Percentiles rank a stretch among this genome's conserved stretches.
phyloP scores from a whole-genome alignment of 2,113 vertebrate species.

The Girardinichthys multiradiatus region DNA sequence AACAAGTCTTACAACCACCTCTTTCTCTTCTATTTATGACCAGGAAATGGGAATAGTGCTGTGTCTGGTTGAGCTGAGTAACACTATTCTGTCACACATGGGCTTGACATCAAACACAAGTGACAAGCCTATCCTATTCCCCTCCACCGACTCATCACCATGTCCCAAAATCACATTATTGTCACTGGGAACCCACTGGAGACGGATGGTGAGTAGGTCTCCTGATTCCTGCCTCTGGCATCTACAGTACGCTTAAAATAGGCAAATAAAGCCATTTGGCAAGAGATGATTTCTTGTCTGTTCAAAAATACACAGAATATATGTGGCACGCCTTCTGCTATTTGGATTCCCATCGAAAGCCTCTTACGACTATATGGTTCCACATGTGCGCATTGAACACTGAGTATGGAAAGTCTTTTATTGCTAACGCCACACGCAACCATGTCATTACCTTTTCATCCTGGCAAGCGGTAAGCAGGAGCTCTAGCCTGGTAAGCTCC shows the following conservation, averaged over 20 bases:
- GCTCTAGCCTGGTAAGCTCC: conserved; percentile 62
- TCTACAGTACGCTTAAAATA: conserved; percentile 68
- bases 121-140: conserved; percentile 78
- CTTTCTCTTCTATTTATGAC: conserved; percentile 75
- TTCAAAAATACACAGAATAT: conserved; percentile 64
- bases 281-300: conserved; percentile 66
- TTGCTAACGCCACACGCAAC: conserved; percentile 30
- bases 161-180: conserved; percentile 81
- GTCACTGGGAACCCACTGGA: conserved; percentile 69
- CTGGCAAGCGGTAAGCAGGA: conserved; percentile 58
- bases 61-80: conserved; percentile 77
- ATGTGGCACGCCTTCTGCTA: conserved; percentile 57
- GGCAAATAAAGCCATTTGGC: conserved; percentile 76
- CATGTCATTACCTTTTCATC: conserved; percentile 70
- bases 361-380: conserved; percentile 61
- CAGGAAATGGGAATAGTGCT: conserved; percentile 69
- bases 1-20: conserved; percentile 35
- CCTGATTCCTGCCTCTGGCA: conserved; percentile 76
- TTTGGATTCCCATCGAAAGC: conserved; percentile 68
- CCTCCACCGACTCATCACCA: conserved; percentile 78
- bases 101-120: conserved; percentile 78
- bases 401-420: conserved; percentile 36
- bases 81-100: conserved; percentile 80
- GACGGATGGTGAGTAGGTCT: conserved; percentile 71
- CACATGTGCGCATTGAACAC: conserved; percentile 30